These are phyloP conservation scores for Eupithecia subfuscata DNA, from an alignment of 2,888 invertebrate species.

Conservation along the genomic window DNA sequence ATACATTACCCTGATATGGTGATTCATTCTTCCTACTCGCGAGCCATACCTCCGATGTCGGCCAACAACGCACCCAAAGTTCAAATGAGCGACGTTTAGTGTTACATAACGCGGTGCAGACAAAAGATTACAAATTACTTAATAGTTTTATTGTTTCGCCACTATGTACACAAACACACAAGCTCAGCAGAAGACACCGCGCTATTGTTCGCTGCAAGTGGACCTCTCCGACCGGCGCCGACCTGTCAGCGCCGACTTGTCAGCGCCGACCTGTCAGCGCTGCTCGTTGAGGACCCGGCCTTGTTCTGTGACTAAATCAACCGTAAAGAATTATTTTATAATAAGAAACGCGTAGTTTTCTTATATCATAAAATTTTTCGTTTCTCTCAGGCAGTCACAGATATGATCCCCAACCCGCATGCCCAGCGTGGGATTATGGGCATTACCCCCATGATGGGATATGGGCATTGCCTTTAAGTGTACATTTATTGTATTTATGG, in stretches of 20 bases:
- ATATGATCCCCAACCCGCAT: no score
- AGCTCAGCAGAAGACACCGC: neutral
- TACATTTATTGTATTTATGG: no score
- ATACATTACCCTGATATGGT: slow-evolving; percentile 16
- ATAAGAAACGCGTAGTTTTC: no score
- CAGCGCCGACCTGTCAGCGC: neutral
- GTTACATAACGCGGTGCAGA: neutral
- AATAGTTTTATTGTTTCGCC: neutral
- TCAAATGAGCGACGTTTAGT: neutral
- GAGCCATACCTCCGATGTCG: neutral
- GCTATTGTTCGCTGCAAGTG: neutral
- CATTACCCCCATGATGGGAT: no score
- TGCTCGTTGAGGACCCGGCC: neutral
- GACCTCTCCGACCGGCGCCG: neutral
- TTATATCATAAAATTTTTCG: no score
- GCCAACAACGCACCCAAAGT: neutral
- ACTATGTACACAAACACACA: neutral
- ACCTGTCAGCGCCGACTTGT: neutral
- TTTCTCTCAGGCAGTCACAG: no score
- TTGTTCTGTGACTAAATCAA: neutral
- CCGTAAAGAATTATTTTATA: neutral
- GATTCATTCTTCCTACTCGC: slow-evolving; percentile 18
- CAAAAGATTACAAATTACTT: neutral
- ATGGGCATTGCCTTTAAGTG: no score
- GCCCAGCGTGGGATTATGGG: no score